phyloP scores from a whole-genome alignment of 2,797 vertebrate genomes.

The Diplodus sargus region DNA sequence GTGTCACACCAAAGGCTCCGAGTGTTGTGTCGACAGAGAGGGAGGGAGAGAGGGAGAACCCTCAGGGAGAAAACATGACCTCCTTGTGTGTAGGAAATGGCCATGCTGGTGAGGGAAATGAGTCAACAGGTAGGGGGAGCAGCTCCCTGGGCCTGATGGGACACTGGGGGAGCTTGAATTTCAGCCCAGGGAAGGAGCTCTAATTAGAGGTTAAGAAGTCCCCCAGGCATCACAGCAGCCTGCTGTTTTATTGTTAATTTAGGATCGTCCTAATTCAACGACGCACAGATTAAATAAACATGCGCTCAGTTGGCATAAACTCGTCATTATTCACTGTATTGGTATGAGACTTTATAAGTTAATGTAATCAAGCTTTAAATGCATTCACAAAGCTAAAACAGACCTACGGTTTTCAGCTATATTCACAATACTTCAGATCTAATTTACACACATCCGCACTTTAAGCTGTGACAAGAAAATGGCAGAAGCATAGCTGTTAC shows the following conservation, averaged over 20 bases:
- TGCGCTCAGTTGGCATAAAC: slow-evolving; percentile 71
- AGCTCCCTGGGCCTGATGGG: slow-evolving; percentile 89
- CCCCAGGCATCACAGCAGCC: slow-evolving; percentile 89
- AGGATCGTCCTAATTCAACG: slow-evolving; percentile 82
- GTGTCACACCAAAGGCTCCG: slow-evolving; percentile 70
- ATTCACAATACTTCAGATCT: slow-evolving; percentile 17
- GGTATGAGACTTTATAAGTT: slow-evolving; percentile 42
- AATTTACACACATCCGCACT: slow-evolving; percentile 32
- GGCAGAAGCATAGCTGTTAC: slow-evolving; percentile 6
- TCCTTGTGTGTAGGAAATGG: slow-evolving; percentile 93
- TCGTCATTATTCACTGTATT: slow-evolving; percentile 65
- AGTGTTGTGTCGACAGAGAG: slow-evolving; percentile 65
- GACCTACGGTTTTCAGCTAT: neutral
- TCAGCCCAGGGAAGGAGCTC: slow-evolving; percentile 90
- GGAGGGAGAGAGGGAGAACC: slow-evolving; percentile 61
- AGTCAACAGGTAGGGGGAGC: slow-evolving; percentile 91
- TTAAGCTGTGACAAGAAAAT: slow-evolving; percentile 13
- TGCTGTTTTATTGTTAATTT: slow-evolving; percentile 89
- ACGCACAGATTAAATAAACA: slow-evolving; percentile 81
- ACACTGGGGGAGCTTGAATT: slow-evolving; percentile 89
- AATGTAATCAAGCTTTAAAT: slow-evolving; percentile 28
- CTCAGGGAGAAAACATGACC: slow-evolving; percentile 90
- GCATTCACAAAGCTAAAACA: slow-evolving; percentile 39
- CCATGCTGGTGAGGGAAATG: slow-evolving; percentile 93
- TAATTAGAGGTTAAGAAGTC: slow-evolving; percentile 98